Conservation (phyloP, 30 jellyfish, hydroid and myxozoan genomes). For the Turritopsis rubra region DNA sequence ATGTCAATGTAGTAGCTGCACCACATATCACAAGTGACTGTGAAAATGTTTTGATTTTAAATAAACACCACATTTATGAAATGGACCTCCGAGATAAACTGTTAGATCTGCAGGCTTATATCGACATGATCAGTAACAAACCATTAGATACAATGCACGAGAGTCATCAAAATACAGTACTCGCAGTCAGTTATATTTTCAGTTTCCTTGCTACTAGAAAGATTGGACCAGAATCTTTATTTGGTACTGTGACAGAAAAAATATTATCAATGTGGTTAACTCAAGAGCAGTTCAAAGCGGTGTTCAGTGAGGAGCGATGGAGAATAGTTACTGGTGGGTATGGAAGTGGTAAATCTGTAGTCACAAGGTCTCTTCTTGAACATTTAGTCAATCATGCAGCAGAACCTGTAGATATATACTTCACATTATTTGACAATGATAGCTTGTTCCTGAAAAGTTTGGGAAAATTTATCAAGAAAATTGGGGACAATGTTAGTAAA, state of each 20-base stretch:
- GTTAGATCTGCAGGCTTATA: not conserved
- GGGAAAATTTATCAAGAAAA: not conserved
- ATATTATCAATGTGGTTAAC: not conserved
- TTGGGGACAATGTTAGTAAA: not conserved
- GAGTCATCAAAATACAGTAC: not conserved
- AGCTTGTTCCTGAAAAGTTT: not conserved
- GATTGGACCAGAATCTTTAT: not conserved
- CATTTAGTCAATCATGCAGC: not conserved
- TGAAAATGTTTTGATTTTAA: not conserved
- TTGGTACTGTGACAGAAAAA: not conserved
- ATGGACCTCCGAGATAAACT: not conserved
- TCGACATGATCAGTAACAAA: not conserved
- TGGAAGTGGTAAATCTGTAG: not conserved
- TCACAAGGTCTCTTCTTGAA: not conserved
- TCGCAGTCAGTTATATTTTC: not conserved
- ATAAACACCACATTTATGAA: not conserved
- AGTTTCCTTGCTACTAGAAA: not conserved
- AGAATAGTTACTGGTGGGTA: not conserved
- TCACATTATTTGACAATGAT: not conserved
- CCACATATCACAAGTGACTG: not conserved
- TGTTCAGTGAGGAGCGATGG: not conserved
- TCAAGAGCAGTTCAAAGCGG: not conserved
- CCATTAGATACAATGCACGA: not conserved
- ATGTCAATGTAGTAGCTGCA: not conserved
- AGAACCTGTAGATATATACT: not conserved